Evolutionary conservation across 2,113 vertebrate species (phyloP).

Genomic region (Boulengeromyrus knoepffleri): DNA sequence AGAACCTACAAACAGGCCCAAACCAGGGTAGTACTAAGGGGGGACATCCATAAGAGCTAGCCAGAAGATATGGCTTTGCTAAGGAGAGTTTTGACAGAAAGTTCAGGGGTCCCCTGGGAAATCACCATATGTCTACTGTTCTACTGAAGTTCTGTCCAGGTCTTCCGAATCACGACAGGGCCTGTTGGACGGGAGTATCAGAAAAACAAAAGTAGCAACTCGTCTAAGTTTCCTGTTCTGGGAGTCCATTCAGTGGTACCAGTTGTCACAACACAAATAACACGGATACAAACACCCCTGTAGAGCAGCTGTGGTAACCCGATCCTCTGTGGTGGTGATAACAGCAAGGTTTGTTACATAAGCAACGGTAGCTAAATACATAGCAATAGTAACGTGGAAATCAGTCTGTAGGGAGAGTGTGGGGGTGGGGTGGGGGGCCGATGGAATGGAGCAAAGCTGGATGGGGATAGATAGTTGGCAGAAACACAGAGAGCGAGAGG

Average conservation of each 20-base stretch:
- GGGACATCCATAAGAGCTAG: background rate
- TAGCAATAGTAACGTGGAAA: constrained; percentile 38
- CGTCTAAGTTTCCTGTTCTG: background rate
- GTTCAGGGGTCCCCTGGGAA: background rate
- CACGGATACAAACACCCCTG: constrained; percentile 3
- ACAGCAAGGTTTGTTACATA: constrained; percentile 60
- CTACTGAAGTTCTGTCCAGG: background rate
- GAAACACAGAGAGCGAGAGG: constrained; percentile 24
- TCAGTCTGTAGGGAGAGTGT: constrained; percentile 36
- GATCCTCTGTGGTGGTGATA: constrained; percentile 52
- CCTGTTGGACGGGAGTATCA: background rate
- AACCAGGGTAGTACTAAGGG: background rate
- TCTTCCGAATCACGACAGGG: background rate
- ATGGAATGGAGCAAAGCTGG: constrained; percentile 1
- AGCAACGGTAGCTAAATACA: constrained; percentile 30
- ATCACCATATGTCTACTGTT: background rate
- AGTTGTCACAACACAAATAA: constrained; percentile 24
- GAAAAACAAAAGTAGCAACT: background rate
- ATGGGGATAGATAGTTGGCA: constrained; percentile 24
- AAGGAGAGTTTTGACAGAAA: background rate
- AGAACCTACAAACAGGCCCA: background rate
- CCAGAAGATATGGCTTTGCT: background rate
- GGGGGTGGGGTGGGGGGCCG: constrained; percentile 26
- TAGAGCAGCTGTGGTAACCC: constrained; percentile 39
- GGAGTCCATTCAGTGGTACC: constrained; percentile 3